These are phyloP conservation scores for Sardinella longiceps DNA, from an alignment of 2,797 vertebrate species.

Conservation along the genomic window DNA sequence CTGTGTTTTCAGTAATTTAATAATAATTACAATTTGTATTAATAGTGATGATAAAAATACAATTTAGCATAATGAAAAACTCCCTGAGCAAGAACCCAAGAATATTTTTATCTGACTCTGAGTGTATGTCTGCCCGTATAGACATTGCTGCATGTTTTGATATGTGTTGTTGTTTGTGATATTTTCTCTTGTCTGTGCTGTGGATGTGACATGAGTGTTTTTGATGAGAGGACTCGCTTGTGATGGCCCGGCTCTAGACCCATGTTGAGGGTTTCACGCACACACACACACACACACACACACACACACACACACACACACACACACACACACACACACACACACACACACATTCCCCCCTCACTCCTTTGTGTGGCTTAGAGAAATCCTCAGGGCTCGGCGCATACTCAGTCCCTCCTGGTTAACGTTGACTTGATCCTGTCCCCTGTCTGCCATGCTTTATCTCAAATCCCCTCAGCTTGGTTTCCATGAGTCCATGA, in stretches of 20 bases:
- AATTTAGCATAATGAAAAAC: background rate
- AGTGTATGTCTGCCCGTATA: background rate
- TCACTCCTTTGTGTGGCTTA: conserved; percentile 59
- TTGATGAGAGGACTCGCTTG: background rate
- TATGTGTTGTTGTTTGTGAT: background rate
- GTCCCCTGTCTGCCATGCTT: conserved; percentile 68
- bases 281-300: conserved; percentile 50
- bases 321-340: background rate
- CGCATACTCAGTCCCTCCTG: conserved; percentile 67
- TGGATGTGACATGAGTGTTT: conserved; percentile 1
- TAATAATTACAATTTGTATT: too few species aligned
- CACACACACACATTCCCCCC: background rate
- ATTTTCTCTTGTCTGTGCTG: background rate
- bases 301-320: conserved; percentile 17
- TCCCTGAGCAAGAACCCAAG: background rate
- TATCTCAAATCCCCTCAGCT: conserved; percentile 59
- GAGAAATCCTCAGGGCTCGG: conserved; percentile 72
- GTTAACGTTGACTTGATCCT: conserved; percentile 82
- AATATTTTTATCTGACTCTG: background rate
- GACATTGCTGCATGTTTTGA: background rate
- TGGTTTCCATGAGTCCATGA: background rate
- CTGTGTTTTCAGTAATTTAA: too few species aligned
- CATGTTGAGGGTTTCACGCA: conserved; percentile 33
- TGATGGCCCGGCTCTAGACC: conserved; percentile 4
- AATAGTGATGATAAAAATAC: too few species aligned